Percentiles rank a stretch among this genome's conserved stretches.
These are phyloP conservation scores for Holcopasites calliopsidis DNA, from an alignment of 1,140 invertebrate genomes.

Conservation along the genomic window DNA sequence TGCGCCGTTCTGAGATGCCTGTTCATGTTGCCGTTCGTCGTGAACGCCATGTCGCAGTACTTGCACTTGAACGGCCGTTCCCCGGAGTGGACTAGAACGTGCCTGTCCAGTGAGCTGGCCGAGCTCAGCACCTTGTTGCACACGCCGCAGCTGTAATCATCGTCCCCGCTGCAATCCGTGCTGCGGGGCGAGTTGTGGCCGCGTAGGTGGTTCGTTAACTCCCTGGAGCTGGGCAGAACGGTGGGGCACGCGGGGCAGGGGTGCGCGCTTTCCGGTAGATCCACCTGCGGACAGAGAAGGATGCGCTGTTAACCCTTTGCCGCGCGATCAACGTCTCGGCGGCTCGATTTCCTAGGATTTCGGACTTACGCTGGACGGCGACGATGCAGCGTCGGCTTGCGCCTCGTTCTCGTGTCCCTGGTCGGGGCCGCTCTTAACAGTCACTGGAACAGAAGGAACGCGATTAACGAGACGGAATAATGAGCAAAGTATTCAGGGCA, in stretches of 20 bases:
- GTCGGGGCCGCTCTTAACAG: conserved; percentile 59
- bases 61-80: conserved; percentile 89
- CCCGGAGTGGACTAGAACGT: conserved; percentile 87
- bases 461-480: too few relatives aligned
- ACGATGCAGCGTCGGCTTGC: conserved; percentile 69
- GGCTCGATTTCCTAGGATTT: neutral
- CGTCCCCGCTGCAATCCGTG: conserved; percentile 70
- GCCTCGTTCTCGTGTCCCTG: conserved; percentile 66
- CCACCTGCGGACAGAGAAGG: conserved; percentile 27
- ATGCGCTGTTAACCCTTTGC: neutral
- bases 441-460: conserved; percentile 63
- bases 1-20: conserved; percentile 88
- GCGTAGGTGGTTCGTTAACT: conserved; percentile 83
- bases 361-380: conserved; percentile 59
- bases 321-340: too few relatives aligned
- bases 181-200: conserved; percentile 79
- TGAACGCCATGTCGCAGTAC: conserved; percentile 90
- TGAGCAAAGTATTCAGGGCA: too few relatives aligned
- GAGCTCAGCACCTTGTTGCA: conserved; percentile 85
- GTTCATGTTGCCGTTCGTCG: conserved; percentile 94
- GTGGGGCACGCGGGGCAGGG: conserved; percentile 81
- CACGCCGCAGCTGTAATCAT: conserved; percentile 75
- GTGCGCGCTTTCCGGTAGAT: conserved; percentile 60
- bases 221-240: conserved; percentile 78
- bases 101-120: conserved; percentile 87